Percentiles rank a stretch among this genome's conserved stretches.
These are phyloP conservation scores for Peromyscus eremicus DNA, from an alignment of 2,797 vertebrate genomes.

Conservation along the genomic window DNA sequence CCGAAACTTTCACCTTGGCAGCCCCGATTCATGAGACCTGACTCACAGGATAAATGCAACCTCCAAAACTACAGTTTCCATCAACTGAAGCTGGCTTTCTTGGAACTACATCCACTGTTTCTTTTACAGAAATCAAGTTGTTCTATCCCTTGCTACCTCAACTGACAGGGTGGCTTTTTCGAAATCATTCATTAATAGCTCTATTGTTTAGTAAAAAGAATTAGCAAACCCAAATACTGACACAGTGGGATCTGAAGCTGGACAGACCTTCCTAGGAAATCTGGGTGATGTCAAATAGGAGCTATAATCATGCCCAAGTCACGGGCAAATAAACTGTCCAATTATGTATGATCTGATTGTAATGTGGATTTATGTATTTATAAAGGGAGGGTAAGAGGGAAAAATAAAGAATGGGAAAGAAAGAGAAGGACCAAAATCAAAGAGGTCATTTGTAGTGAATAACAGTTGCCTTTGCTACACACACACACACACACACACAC, in stretches of 20 bases:
- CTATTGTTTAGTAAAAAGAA: not conserved
- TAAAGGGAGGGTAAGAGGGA: not conserved
- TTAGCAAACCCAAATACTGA: not conserved
- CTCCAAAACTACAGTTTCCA: not conserved
- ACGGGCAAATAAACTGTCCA: not conserved
- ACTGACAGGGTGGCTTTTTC: not conserved
- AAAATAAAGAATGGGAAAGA: not conserved
- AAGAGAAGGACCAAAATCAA: not conserved
- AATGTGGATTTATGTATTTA: not conserved
- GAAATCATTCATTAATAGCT: not conserved
- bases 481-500: not conserved
- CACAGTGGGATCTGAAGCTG: not conserved
- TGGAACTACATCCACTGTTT: not conserved
- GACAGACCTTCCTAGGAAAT: not conserved
- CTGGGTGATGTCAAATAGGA: not conserved
- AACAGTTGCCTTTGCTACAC: not conserved
- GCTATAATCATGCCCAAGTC: not conserved
- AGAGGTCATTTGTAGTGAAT: conserved; percentile 2
- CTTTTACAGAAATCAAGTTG: not conserved
- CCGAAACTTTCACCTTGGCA: not conserved
- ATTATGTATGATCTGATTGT: not conserved
- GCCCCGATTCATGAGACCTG: not conserved
- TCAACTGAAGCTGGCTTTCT: not conserved
- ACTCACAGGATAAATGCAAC: not conserved
- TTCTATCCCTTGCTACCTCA: not conserved